These are phyloP conservation scores for Antigone vipio DNA, from an alignment of 2,113 vertebrate genomes.

Conservation along the genomic window DNA sequence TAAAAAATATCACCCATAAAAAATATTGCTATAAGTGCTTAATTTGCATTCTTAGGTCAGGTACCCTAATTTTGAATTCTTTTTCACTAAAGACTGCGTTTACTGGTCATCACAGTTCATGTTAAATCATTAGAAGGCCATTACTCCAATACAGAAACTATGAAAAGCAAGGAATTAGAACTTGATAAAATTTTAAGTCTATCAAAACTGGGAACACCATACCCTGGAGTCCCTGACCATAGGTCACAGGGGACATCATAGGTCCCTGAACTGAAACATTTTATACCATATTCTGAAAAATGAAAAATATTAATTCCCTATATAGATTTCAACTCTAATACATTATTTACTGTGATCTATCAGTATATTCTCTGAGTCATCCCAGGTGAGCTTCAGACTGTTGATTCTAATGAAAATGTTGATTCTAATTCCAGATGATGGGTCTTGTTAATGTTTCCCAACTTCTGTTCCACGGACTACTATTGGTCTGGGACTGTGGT, in stretches of 20 bases:
- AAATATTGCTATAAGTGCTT: not conserved
- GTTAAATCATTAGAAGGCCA: not conserved
- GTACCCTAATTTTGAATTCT: not conserved
- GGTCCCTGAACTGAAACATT: not conserved
- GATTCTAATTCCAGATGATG: not conserved
- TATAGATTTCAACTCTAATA: not conserved
- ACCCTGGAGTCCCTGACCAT: not conserved
- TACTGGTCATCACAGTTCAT: not conserved
- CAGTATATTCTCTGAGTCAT: not conserved
- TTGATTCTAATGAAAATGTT: not conserved
- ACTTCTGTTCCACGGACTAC: not conserved
- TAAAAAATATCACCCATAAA: not conserved
- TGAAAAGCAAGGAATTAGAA: not conserved
- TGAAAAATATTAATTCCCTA: fast-evolving
- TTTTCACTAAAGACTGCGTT: not conserved
- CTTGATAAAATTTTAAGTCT: not conserved
- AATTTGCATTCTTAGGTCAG: not conserved
- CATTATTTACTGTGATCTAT: not conserved
- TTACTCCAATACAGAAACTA: not conserved
- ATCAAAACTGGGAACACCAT: not conserved
- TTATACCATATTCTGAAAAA: not conserved
- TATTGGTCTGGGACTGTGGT: not conserved
- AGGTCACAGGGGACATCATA: not conserved
- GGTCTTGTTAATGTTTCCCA: not conserved
- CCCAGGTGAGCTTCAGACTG: not conserved